These are phyloP conservation scores for Polyergus mexicanus DNA, from an alignment of 1,140 invertebrate genomes.

Conservation along the genomic window DNA sequence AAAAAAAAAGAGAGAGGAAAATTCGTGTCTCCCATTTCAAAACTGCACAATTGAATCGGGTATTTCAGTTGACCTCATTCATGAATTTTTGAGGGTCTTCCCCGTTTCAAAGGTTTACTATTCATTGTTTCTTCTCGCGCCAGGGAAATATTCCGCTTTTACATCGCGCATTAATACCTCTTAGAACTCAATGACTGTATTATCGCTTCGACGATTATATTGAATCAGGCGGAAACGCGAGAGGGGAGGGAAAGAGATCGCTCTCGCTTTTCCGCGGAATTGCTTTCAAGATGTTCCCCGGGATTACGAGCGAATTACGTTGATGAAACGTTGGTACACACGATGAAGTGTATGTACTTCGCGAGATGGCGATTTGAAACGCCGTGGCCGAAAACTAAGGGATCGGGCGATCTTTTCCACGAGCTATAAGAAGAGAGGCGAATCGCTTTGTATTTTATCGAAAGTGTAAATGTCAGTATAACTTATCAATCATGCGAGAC, in stretches of 20 bases:
- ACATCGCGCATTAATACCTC: background rate
- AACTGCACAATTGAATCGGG: conserved; percentile 7
- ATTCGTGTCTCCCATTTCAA: conserved; percentile 1
- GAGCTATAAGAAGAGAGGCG: conserved; percentile 61
- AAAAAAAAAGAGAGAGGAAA: background rate
- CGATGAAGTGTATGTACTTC: conserved; percentile 44
- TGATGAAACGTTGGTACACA: conserved; percentile 64
- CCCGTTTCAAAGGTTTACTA: conserved; percentile 20
- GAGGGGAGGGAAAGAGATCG: no score
- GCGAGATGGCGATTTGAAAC: conserved; percentile 47
- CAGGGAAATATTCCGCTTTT: background rate
- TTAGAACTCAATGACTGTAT: background rate
- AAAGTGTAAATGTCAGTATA: conserved; percentile 60
- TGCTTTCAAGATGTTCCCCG: background rate
- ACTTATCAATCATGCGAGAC: background rate
- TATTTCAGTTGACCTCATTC: conserved; percentile 7
- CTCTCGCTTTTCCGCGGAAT: background rate
- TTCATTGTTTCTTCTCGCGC: background rate
- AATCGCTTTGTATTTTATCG: conserved; percentile 56
- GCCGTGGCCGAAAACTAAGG: background rate
- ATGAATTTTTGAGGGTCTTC: conserved; percentile 9
- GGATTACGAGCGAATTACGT: conserved; percentile 24
- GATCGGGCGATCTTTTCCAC: conserved; percentile 35
- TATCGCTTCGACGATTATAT: background rate
- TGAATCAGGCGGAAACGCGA: background rate